Base-by-base conservation (phyloP, 92 coral and sea anemone genomes). In the Zoanthus sansibaricus region DNA sequence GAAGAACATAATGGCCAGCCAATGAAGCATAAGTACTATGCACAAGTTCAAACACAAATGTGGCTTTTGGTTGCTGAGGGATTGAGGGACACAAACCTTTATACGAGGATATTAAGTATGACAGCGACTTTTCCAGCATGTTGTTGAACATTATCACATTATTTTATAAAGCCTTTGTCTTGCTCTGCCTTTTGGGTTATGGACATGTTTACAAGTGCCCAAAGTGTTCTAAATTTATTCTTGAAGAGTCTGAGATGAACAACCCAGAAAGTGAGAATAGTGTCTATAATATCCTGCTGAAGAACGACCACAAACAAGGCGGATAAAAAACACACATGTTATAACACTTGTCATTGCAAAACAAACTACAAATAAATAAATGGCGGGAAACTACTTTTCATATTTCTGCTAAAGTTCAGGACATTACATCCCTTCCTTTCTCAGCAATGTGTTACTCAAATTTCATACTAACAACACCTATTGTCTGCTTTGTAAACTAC, bases 121-220 rank as follows among this genome's bases (percentile, higher is more conserved):
- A 37, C 42, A 37, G 42, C 4, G 42, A 37, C 4, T 37, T 37
- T 1, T 37, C 3, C 42, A 1, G 2, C 42, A 37, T 3, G 4
- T 37, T 37, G 42, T 1, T 37, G 42, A 37, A 0, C 4, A 37
- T 1, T 3, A 37, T 37, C 42, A 37, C 42, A 37, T 37, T 37
- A 59, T 59, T 59, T 59, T 59, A 59, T 59, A 59, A 59, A 59
- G 67, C 67, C 14, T 59, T 14, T 16, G 68, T 59, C 21, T 59
- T 59, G 68, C 68, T 25, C 68, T 59, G 68, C 17, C 68, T 59
- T 18, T 59, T 59, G 68, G 68, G 68, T 14, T 59, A 59, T 59
- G 17, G 68, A 59, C 25, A 21, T 59, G 14, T 59, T 59, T 59
- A 59, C 17, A 59, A 59, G 20, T 59, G 68, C 21, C 68, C 68